These are phyloP conservation scores for Synergus itoensis DNA, from an alignment of 2,888 invertebrate genomes.

Conservation along the genomic window DNA sequence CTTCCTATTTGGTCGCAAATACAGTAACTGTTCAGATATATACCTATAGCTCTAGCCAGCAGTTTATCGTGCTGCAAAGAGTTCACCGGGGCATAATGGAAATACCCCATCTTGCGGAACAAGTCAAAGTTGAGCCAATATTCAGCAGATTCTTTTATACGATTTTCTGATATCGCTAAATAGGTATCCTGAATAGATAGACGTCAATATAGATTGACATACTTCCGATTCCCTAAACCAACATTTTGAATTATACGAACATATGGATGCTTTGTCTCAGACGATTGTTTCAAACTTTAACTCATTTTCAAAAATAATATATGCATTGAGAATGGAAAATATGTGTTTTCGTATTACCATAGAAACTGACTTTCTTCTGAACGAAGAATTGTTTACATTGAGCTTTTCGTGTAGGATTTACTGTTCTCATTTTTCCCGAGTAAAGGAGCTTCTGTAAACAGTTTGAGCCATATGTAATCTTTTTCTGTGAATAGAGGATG, in stretches of 20 bases:
- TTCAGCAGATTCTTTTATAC: conserved; percentile 1
- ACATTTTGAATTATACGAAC: background rate
- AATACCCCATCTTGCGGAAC: background rate
- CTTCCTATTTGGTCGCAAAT: background rate
- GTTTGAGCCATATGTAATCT: too few species aligned
- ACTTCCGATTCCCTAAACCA: background rate
- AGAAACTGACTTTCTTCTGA: too few species aligned
- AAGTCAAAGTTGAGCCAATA: conserved; percentile 3
- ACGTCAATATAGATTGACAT: background rate
- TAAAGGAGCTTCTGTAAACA: too few species aligned
- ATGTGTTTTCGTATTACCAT: too few species aligned
- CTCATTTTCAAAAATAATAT: too few species aligned
- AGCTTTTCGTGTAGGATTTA: too few species aligned
- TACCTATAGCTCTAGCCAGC: background rate
- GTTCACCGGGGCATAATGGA: background rate
- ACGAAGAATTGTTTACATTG: too few species aligned
- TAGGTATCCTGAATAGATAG: background rate
- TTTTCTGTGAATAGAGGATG: too few species aligned
- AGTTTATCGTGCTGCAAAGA: background rate
- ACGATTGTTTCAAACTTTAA: too few species aligned
- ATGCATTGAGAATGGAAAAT: too few species aligned
- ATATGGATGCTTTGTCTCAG: too few species aligned
- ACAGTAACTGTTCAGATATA: background rate
- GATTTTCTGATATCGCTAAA: background rate
- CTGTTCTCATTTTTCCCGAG: too few species aligned